Conservation (phyloP, 2,113 vertebrate genomes). For the Pristiophorus japonicus region DNA sequence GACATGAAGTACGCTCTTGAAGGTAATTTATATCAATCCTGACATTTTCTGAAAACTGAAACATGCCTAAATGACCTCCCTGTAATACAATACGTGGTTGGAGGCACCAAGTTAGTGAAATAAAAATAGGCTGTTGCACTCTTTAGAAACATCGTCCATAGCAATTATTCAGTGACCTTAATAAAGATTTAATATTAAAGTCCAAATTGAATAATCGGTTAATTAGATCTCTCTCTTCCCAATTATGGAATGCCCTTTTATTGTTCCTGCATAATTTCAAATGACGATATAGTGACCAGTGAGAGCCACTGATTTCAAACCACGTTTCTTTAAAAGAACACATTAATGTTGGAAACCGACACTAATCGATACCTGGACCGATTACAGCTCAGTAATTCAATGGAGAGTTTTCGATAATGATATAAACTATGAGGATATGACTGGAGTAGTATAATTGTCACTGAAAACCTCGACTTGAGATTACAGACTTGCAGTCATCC, state of each 20-base stretch:
- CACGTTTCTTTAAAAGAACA: no score
- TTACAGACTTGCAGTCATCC: background rate
- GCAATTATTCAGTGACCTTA: slow-evolving; percentile 11
- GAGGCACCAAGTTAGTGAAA: background rate
- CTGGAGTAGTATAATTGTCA: background rate
- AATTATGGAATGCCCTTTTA: background rate
- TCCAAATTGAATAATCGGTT: background rate
- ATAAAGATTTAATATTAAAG: slow-evolving; percentile 26
- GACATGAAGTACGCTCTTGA: slow-evolving; percentile 96
- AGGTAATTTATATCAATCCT: slow-evolving; percentile 59
- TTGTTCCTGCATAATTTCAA: slow-evolving; percentile 20
- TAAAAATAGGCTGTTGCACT: background rate
- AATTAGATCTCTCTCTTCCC: background rate
- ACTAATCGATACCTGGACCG: background rate
- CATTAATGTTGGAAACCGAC: background rate
- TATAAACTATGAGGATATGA: background rate
- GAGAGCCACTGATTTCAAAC: background rate
- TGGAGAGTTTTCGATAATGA: background rate
- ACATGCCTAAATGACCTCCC: background rate
- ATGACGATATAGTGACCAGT: background rate
- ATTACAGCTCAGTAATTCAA: background rate
- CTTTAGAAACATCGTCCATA: background rate
- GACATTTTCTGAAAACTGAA: background rate
- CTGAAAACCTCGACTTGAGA: background rate
- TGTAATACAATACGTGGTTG: background rate